Conservation (phyloP, 2,888 invertebrate genomes). For the Stenoptilia bipunctidactyla region DNA sequence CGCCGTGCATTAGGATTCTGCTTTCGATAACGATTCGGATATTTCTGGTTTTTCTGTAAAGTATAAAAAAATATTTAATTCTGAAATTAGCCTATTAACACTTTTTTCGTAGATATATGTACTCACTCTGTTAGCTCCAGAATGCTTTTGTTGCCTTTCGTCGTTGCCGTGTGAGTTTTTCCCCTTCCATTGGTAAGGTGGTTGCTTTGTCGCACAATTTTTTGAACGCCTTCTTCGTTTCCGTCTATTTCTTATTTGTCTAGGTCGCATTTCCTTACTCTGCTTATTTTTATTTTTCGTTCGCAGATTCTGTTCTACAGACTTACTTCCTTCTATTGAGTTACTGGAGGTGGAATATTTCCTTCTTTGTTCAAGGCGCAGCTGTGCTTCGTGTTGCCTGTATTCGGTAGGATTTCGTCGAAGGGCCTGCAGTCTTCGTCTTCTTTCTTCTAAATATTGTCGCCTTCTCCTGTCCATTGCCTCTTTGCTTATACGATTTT, state of each 20-base stretch:
- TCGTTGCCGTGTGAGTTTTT: conserved; percentile 23
- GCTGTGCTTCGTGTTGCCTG: conserved; percentile 38
- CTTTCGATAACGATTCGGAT: not conserved
- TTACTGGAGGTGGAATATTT: conserved; percentile 26
- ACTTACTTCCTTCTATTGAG: conserved; percentile 39
- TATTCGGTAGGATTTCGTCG: conserved; percentile 50
- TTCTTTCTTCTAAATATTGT: conserved; percentile 43
- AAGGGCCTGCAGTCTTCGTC: conserved; percentile 41
- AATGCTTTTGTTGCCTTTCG: conserved; percentile 18
- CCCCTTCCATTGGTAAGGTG: conserved; percentile 48
- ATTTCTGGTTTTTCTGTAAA: not conserved
- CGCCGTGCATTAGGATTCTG: conserved; percentile 23
- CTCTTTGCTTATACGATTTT: conserved; percentile 73
- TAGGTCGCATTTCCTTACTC: conserved; percentile 27
- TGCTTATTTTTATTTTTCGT: conserved; percentile 28
- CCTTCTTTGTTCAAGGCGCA: conserved; percentile 46
- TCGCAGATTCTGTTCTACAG: conserved; percentile 27
- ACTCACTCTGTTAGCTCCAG: conserved; percentile 23
- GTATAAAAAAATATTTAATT: not conserved
- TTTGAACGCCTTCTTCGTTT: conserved; percentile 46
- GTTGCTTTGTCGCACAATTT: conserved; percentile 61
- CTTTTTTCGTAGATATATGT: not conserved
- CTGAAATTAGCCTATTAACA: too few species aligned
- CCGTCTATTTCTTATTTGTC: conserved; percentile 40
- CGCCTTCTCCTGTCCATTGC: conserved; percentile 54